Evolutionary conservation across 2,797 vertebrate genomes (phyloP), one percentile per base, ranked within the genome.

Genomic region (Melopsittacus undulatus): DNA sequence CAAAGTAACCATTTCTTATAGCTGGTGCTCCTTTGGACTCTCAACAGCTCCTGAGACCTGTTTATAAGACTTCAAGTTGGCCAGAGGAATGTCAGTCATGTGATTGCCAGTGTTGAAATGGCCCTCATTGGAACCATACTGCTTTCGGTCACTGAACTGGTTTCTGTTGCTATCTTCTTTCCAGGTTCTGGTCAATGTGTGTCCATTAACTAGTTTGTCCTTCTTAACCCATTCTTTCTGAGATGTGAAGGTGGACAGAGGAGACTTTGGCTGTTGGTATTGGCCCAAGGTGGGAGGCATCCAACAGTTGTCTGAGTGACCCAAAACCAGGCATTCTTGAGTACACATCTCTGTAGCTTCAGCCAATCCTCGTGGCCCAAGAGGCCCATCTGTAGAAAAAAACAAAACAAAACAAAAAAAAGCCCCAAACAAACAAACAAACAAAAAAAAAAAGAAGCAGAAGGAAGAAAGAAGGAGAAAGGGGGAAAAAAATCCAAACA

Each of bases 261-360:
- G 99, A 43, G 99, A 99, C 92, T 99, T 99, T 61, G 99, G 98
- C 94, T 99, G 99, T 93, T 99, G 99, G 96, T 99, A 99, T 19
- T 98, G 97, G 90, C 98, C 98, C 95, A 99, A 97, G 46, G 98
- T 98, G 10, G 99, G 99, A 45, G 99, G 99, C 99, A 99, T 99
- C 99, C 99, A 99, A 97, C 99, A 99, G 98, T 99, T 99, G 98
- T 99, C 99, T 70, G 99, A 99, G 95, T 99, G 99, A 96, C 99
- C 99, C 94, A 99, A 98, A 95, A 99, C 98, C 68, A 99, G 97
- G 93, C 99, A 99, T 98, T 99, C 99, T 96, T 99, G 99, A 94
- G 99, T 99, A 96, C 99, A 99, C 99, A 99, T 99, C 97, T 99
- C 99, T n/a, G 99, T 99, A 36, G 99, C 99, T 97, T 99, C 99